Evolutionary conservation across 2,113 vertebrate species (phyloP).

Genomic region (human (Homo sapiens)): DNA sequence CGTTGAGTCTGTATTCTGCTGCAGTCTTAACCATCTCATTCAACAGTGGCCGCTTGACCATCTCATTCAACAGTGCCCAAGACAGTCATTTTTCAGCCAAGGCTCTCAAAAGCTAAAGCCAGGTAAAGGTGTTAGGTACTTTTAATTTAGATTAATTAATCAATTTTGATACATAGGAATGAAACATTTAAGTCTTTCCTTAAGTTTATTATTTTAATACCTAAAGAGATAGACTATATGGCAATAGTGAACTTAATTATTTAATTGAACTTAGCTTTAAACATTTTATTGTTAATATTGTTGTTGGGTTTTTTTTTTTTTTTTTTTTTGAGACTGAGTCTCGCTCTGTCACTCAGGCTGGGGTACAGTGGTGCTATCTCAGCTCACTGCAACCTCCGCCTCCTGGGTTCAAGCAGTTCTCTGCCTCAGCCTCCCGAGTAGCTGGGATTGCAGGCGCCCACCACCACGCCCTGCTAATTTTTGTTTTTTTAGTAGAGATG

Average conservation of each 20-base stretch:
- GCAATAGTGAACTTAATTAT: slow-evolving; percentile 14
- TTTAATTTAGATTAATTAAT: slow-evolving; percentile 34
- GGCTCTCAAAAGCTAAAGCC: not conserved
- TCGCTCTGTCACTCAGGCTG: not conserved
- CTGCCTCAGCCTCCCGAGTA: not conserved
- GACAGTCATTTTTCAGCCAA: not conserved
- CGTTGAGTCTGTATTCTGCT: not conserved
- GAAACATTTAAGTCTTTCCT: slow-evolving; percentile 25
- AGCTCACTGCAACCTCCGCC: not conserved
- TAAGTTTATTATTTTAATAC: slow-evolving; percentile 33
- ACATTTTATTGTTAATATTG: not conserved
- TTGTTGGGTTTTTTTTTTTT: not conserved
- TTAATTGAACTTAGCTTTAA: not conserved
- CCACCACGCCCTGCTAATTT: not conserved
- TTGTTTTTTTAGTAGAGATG: not conserved
- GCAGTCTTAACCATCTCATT: not conserved
- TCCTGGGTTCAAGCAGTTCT: not conserved
- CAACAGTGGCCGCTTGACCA: not conserved
- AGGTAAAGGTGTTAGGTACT: not conserved
- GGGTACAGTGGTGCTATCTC: too few relatives aligned
- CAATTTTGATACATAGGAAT: slow-evolving; percentile 16
- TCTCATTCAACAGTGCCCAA: not conserved
- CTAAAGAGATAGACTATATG: not conserved
- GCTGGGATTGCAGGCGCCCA: not conserved
- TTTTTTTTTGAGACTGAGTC: not conserved